Conservation (phyloP, 2,797 vertebrate genomes). For the Melanotaenia trifasciata region DNA sequence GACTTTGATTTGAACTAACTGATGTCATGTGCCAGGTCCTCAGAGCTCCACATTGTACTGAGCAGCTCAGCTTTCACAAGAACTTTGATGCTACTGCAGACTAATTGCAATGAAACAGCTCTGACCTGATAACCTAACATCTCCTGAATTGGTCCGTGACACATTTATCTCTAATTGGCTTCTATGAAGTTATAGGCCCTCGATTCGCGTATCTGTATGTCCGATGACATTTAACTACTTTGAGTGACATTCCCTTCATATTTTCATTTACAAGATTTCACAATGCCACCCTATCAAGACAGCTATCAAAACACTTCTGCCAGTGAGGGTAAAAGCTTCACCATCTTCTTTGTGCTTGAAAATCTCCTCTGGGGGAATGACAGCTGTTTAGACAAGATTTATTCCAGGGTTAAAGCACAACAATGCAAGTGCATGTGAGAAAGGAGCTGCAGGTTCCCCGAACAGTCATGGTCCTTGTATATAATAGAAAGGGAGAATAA, state of each 20-base stretch:
- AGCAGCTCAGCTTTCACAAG: conserved; percentile 56
- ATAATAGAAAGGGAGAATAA: conserved; percentile 7
- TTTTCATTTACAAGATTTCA: conserved; percentile 72
- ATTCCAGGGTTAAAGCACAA: conserved; percentile 59
- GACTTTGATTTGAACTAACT: conserved; percentile 69
- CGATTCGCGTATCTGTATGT: conserved; percentile 41
- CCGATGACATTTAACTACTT: conserved; percentile 73
- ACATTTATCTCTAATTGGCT: conserved; percentile 79
- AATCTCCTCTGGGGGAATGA: conserved; percentile 65
- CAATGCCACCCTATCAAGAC: conserved; percentile 65
- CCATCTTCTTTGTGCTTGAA: conserved; percentile 70
- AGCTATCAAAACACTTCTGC: conserved; percentile 74
- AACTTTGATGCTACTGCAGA: conserved; percentile 36
- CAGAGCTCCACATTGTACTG: conserved; percentile 28
- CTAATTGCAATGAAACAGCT: conserved; percentile 78
- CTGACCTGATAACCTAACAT: conserved; percentile 68
- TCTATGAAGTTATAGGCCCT: conserved; percentile 48
- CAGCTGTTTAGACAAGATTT: conserved; percentile 67
- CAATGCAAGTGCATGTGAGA: conserved; percentile 35
- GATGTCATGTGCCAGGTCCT: conserved; percentile 64
- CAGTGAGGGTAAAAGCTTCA: conserved; percentile 65
- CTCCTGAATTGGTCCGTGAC: conserved; percentile 53
- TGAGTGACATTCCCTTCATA: conserved; percentile 75
- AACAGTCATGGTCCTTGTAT: background rate
- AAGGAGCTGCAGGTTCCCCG: conserved; percentile 43